A percentile compares a stretch with the other conserved stretches of the same genome.
phyloP scores from a whole-genome alignment of 2,888 invertebrate species.

The Tricholauxania praeusta region DNA sequence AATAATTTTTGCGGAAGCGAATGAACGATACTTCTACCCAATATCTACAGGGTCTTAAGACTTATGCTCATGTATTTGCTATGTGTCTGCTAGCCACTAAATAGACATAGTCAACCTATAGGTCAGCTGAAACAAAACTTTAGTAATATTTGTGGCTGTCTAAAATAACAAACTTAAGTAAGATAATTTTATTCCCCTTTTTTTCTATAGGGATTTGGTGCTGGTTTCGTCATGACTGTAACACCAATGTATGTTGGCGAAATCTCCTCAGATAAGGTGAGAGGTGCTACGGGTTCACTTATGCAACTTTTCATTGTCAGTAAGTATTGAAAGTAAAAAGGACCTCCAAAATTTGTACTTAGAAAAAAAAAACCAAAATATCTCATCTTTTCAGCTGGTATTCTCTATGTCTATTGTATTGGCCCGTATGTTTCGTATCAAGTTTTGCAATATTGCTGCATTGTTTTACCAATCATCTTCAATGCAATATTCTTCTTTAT shows the following conservation, averaged over 20 bases:
- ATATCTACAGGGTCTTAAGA: too few relatives aligned
- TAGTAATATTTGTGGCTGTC: too few relatives aligned
- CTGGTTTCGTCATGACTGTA: conserved; percentile 78
- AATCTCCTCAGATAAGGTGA: conserved; percentile 82
- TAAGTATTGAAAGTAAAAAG: conserved; percentile 49
- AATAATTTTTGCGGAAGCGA: too few relatives aligned
- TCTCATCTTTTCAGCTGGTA: conserved; percentile 70
- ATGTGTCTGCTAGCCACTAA: too few relatives aligned
- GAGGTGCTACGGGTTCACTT: conserved; percentile 86
- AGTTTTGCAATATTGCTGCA: conserved; percentile 75
- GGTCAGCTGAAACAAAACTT: too few relatives aligned
- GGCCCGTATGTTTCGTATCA: conserved; percentile 80
- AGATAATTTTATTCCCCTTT: too few relatives aligned
- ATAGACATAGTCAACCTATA: too few relatives aligned
- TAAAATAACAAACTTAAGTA: too few relatives aligned
- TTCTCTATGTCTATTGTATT: conserved; percentile 76
- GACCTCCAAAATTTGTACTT: neutral
- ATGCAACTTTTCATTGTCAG: conserved; percentile 80
- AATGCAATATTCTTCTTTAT: conserved; percentile 75
- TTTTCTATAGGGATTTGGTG: conserved; percentile 71
- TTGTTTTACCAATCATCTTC: conserved; percentile 74
- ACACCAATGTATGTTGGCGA: conserved; percentile 91
- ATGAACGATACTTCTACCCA: too few relatives aligned
- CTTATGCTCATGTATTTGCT: too few relatives aligned
- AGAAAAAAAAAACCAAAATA: neutral